Percentiles rank a stretch among this genome's conserved stretches.
Conservation (phyloP, 2,888 invertebrate genomes). For the Nemapogon koenigi region DNA sequence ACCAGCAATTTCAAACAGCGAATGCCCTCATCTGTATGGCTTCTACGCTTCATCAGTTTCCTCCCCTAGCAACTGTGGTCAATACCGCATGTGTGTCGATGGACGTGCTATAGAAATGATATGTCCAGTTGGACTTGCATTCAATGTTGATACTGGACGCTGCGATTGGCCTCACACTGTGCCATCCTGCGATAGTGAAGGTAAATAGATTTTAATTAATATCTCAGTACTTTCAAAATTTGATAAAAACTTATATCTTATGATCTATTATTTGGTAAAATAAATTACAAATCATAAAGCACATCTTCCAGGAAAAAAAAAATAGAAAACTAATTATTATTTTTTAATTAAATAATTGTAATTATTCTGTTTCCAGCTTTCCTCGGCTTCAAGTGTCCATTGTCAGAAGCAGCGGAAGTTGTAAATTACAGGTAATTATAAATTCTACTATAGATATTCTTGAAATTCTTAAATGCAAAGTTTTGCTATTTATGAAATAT, state of each 20-base stretch:
- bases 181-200: conserved; percentile 70
- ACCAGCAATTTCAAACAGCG: conserved; percentile 69
- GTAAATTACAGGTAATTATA: conserved; percentile 56
- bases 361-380: conserved; percentile 60
- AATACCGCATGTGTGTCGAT: conserved; percentile 78
- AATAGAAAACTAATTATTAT: too few relatives aligned
- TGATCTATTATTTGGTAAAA: too few relatives aligned
- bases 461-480: too few relatives aligned
- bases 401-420: conserved; percentile 45
- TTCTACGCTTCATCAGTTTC: conserved; percentile 61
- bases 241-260: too few relatives aligned
- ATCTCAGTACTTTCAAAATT: too few relatives aligned
- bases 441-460: too few relatives aligned
- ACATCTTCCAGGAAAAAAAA: too few relatives aligned
- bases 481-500: too few relatives aligned
- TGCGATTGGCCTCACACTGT: conserved; percentile 82
- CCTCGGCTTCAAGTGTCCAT: conserved; percentile 82
- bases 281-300: too few relatives aligned
- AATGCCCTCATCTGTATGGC: conserved; percentile 81
- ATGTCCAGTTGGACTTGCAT: conserved; percentile 75
- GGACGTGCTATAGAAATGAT: conserved; percentile 67
- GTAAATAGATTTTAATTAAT: too few relatives aligned
- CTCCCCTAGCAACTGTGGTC: conserved; percentile 64
- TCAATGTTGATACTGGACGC: conserved; percentile 65
- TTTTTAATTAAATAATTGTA: too few relatives aligned